Evolutionary conservation across 1,140 invertebrate genomes (phyloP).

Genomic region (Hyposmocoma kahamanoa): DNA sequence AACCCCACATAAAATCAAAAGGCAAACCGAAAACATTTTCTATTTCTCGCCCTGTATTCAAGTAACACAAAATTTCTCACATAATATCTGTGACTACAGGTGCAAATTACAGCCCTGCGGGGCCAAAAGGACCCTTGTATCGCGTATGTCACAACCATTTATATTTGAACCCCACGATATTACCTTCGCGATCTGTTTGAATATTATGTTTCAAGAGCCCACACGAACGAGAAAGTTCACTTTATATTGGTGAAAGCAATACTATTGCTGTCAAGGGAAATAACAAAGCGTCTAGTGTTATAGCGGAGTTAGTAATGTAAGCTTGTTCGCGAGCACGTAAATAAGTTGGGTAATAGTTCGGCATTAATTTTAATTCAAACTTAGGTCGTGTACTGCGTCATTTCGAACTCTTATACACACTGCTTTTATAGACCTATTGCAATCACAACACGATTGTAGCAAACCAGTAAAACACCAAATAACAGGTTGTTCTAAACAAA

Average conservation of each 20-base stretch:
- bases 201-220: constrained; percentile 30
- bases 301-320: constrained; percentile 42
- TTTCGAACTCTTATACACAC: neutral
- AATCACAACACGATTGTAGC: constrained; percentile 13
- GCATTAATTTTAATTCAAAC: constrained; percentile 8
- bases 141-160: constrained; percentile 43
- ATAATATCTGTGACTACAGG: constrained; percentile 61
- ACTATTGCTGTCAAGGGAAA: constrained; percentile 66
- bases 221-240: constrained; percentile 37
- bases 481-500: constrained; percentile 44
- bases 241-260: constrained; percentile 47
- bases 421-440: constrained; percentile 12
- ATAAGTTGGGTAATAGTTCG: constrained; percentile 18
- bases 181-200: constrained; percentile 14
- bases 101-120: constrained; percentile 59
- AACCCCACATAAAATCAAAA: constrained; percentile 6
- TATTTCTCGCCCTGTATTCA: constrained; percentile 32
- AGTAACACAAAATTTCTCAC: constrained; percentile 56
- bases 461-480: constrained; percentile 49
- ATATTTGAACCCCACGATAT: constrained; percentile 30
- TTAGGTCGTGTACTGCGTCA: no score
- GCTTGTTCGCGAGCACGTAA: constrained; percentile 45
- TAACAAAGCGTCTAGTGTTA: constrained; percentile 50
- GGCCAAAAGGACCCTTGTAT: constrained; percentile 48
- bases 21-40: constrained; percentile 19